These are phyloP conservation scores for Sussaba pulchella DNA, from an alignment of 2,888 invertebrate genomes.

Conservation along the genomic window DNA sequence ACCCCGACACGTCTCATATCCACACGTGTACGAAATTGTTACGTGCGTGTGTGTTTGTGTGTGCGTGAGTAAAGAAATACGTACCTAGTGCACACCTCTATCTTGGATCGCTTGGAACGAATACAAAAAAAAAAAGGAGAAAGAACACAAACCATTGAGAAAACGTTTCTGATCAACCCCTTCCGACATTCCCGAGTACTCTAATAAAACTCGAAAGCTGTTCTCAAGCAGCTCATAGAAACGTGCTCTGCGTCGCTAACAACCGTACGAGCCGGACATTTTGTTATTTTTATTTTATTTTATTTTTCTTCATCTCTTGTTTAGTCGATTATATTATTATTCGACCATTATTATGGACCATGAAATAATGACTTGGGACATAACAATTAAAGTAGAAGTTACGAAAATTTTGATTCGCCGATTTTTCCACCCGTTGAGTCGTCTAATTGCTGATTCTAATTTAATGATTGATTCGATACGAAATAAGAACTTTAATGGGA, in stretches of 20 bases:
- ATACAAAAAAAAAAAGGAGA: conserved; percentile 54
- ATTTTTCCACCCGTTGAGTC: too few species aligned
- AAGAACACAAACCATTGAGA: conserved; percentile 41
- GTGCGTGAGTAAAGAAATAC: not conserved
- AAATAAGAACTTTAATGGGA: too few species aligned
- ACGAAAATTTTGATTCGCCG: too few species aligned
- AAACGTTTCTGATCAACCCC: conserved; percentile 32
- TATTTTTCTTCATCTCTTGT: conserved; percentile 21
- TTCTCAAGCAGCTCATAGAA: conserved; percentile 47
- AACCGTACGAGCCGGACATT: not conserved
- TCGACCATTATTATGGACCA: not conserved
- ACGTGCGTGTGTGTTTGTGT: not conserved
- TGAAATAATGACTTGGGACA: not conserved
- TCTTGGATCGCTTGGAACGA: conserved; percentile 12
- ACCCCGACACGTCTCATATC: conserved; percentile 12
- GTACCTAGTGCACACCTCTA: conserved; percentile 4
- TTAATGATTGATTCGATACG: too few species aligned
- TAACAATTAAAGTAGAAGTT: too few species aligned
- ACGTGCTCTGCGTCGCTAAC: conserved; percentile 52
- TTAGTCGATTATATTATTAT: conserved; percentile 38
- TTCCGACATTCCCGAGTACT: conserved; percentile 3
- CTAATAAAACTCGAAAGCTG: conserved; percentile 61
- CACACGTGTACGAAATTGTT: conserved; percentile 14
- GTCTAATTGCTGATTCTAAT: too few species aligned
- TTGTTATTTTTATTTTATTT: conserved; percentile 33